Evolutionary conservation across 2,113 vertebrate species (phyloP), one percentile per base, ranked within the genome.

Genomic region (Sinocyclocheilus anophthalmus): DNA sequence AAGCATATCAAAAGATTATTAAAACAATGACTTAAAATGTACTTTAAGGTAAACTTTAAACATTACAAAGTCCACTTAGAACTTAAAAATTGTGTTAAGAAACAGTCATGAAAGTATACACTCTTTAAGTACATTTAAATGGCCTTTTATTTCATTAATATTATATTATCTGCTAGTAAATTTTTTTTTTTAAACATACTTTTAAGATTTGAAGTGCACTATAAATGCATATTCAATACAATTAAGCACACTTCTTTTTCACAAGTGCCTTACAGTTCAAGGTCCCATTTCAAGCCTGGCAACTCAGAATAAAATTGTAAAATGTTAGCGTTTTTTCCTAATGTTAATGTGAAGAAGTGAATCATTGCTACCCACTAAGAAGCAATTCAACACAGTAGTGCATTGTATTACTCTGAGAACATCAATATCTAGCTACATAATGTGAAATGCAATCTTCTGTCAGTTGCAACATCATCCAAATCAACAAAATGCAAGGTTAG

Each of bases 401-500:
- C 24, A 78, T 39, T n/a, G 39, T 26, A 77, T 59, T 63, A 57
- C 65, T 69, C 3, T 39, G 45, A 55, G 53, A 85, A 85, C 37
- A 72, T 69, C 79, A 45, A 77, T 77, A 82, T 77, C 48, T 33
- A 9, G n/a, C 13, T 85, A 55, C 87, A 89, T 80, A 88, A 90
- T 85, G 8, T 0, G 85, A 89, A 91, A 88, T n/a, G 69, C 87
- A 84, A 89, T 61, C 83, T 88, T 84, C 90, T 72, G 50, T 18
- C 8, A 53, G 75, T 72, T 72, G 90, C 89, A 93, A 88, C 48
- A 30, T 84, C 86, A 90, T 61, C 84, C 85, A 13, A 33, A 93
- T 93, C 84, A 10, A 93, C 90, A 80, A 24, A 84, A 59, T 77
- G 83, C 84, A 63, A 89, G 89, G 91, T 89, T 89, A 85, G 81